Conservation (phyloP, 2,888 invertebrate species). For the Lordiphosa andalusiaca region DNA sequence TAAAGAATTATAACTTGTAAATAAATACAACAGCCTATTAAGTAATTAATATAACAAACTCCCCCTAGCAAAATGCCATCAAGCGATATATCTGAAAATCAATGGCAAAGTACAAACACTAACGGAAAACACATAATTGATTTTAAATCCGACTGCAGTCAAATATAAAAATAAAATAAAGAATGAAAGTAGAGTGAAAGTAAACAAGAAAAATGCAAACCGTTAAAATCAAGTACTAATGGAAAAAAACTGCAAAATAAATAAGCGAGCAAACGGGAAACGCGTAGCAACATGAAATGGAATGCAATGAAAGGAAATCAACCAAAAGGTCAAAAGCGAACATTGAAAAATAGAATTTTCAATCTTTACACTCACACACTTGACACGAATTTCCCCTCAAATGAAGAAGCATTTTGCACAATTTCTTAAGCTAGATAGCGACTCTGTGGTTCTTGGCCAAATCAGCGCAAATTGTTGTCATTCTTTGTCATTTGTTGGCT, state of each 20-base stretch:
- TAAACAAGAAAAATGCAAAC: conserved; percentile 24
- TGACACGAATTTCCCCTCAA: background rate
- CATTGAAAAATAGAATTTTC: background rate
- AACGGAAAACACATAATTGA: conserved; percentile 27
- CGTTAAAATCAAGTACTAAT: conserved; percentile 24
- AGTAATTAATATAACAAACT: conserved; percentile 7
- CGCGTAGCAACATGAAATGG: conserved; percentile 4
- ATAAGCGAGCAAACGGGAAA: conserved; percentile 8
- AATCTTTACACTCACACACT: background rate
- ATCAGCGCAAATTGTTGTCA: conserved; percentile 28
- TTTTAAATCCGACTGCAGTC: conserved; percentile 26
- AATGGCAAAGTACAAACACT: conserved; percentile 10
- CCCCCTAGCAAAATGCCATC: conserved; percentile 8
- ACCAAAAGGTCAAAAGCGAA: background rate
- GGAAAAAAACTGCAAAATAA: conserved; percentile 26
- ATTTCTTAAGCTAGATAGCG: background rate
- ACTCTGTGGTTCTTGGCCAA: conserved; percentile 10
- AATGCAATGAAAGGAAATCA: background rate
- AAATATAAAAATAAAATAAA: conserved; percentile 1
- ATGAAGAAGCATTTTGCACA: conserved; percentile 3
- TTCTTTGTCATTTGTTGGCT: conserved; percentile 27
- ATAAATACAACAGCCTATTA: conserved; percentile 16
- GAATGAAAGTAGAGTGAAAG: conserved; percentile 23
- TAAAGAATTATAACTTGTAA: background rate
- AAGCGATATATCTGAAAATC: conserved; percentile 25